Base-by-base conservation (phyloP, 2,113 vertebrate genomes). In the Chionodraco myersi region DNA sequence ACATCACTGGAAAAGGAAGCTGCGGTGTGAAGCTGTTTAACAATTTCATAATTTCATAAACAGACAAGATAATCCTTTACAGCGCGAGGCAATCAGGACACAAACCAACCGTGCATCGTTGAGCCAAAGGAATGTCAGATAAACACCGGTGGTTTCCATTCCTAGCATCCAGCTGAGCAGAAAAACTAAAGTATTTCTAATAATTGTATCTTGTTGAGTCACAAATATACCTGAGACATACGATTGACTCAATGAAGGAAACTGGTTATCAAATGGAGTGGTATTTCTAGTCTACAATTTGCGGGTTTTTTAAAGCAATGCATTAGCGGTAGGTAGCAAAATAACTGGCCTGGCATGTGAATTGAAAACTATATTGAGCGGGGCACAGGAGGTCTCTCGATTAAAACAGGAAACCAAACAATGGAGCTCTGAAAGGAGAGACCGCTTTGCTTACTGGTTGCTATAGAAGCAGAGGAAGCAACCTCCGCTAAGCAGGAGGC, bases 361-460 rank as follows among this genome's bases (percentile, higher is more conserved):
- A 51, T 84, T 88, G 77, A 80, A 80, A 87, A 83, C 80, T 67
- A 75, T 48, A 74, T 65, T 51, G 58, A 70, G 81, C 72, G 62
- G 80, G 83, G 79, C 79, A 78, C 61, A 87, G 70, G 21, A 85
- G 87, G 85, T 87, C 86, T 74, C 72, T 82, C 11, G 51, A 89
- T 91, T 89, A 75, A 81, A 85, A 90, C 68, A 52, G 82, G 80
- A 86, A 92, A 89, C 73, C 75, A 91, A 86, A 92, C 90, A 89
- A 90, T 91, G 73, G 89, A 75, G 69, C 74, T 70, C 23, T 91
- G 91, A 93, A 92, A 93, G 30, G 44, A 74, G 87, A 93, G 87
- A 90, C 75, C 81, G 87, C 86, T 95, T 95, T 95, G 91, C 93
- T 94, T 94, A 90, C 89, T 4, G 71, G 94, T 94, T 89, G 82